Evolutionary conservation across 2,113 vertebrate species (phyloP).

Genomic region (Leptobrachium leishanense): DNA sequence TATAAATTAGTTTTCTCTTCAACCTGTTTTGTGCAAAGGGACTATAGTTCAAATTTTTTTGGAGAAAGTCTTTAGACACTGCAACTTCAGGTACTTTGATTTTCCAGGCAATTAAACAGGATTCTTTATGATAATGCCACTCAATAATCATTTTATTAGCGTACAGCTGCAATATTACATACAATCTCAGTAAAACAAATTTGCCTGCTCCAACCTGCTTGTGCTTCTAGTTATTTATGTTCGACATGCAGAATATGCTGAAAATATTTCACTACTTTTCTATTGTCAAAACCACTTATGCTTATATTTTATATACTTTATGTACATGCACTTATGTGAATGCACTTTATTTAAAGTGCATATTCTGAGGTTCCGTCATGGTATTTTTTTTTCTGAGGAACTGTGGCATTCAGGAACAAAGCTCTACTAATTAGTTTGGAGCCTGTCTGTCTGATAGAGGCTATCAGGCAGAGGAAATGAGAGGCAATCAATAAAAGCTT

Average conservation of each 20-base stretch:
- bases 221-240: slow-evolving; percentile 37
- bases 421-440: slow-evolving; percentile 61
- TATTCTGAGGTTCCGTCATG: slow-evolving; percentile 53
- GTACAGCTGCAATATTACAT: neutral
- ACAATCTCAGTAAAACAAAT: slow-evolving; percentile 10
- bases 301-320: neutral
- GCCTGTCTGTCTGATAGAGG: slow-evolving; percentile 55
- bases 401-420: slow-evolving; percentile 57
- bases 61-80: neutral
- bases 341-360: slow-evolving; percentile 45
- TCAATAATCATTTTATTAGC: slow-evolving; percentile 25
- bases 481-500: slow-evolving; percentile 57
- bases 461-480: slow-evolving; percentile 57
- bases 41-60: neutral
- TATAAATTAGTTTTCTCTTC: neutral
- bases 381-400: slow-evolving; percentile 56
- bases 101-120: slow-evolving; percentile 26
- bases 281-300: slow-evolving; percentile 50
- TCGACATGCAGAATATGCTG: slow-evolving; percentile 25
- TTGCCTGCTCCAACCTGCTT: slow-evolving; percentile 26
- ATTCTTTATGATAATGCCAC: slow-evolving; percentile 8
- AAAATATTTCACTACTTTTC: slow-evolving; percentile 41
- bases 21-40: neutral
- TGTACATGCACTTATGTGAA: too few species aligned
- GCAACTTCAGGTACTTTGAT: neutral